These are phyloP conservation scores for Lasioglossum pauxillum DNA, from an alignment of 2,888 invertebrate genomes.

Conservation along the genomic window DNA sequence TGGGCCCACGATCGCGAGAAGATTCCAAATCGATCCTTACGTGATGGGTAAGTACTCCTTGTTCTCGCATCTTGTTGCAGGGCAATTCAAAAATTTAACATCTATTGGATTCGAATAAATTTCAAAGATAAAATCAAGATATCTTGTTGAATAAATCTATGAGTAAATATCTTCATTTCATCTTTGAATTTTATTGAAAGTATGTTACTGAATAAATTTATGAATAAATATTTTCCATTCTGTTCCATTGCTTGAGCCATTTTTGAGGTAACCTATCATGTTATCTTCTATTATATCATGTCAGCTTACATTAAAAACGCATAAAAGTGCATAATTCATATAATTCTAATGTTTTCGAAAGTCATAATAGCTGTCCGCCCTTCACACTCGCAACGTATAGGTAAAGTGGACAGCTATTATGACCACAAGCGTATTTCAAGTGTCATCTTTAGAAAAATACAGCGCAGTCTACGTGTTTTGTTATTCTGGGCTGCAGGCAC, in stretches of 20 bases:
- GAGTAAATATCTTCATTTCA: too few relatives aligned
- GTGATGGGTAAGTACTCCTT: conserved; percentile 74
- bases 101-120: not conserved
- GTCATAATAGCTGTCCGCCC: not conserved
- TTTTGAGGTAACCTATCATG: too few relatives aligned
- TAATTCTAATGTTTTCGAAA: not conserved
- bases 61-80: not conserved
- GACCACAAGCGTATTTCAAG: not conserved
- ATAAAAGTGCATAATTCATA: too few relatives aligned
- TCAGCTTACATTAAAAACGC: too few relatives aligned
- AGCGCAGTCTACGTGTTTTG: not conserved
- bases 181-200: too few relatives aligned
- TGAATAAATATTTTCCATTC: too few relatives aligned
- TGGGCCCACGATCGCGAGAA: conserved; percentile 79
- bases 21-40: conserved; percentile 78
- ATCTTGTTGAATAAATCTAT: too few relatives aligned
- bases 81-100: not conserved
- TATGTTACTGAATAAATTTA: too few relatives aligned
- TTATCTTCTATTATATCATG: too few relatives aligned
- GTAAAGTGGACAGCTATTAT: not conserved
- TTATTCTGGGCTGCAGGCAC: too few relatives aligned
- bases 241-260: too few relatives aligned
- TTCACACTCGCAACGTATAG: not conserved
- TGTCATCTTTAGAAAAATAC: not conserved
- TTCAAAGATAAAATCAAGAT: too few relatives aligned